phyloP scores from a whole-genome alignment of 2,113 vertebrate species.

The Coreoperca whiteheadi region DNA sequence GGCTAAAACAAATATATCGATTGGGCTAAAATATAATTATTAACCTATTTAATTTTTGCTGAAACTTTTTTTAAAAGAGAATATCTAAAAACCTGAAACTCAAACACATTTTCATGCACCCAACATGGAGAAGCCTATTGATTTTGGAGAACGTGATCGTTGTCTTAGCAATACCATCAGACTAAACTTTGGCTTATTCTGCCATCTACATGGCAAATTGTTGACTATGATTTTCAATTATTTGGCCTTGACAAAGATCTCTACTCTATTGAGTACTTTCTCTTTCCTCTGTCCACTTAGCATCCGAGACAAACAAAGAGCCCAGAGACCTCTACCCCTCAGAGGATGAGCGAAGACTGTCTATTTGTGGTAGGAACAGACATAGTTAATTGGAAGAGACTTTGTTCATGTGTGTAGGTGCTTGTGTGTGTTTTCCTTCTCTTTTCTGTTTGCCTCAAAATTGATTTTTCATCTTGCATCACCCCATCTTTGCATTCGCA shows the following conservation, averaged over 20 bases:
- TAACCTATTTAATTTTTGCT: not conserved
- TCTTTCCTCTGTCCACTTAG: constrained; percentile 26
- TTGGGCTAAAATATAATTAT: not conserved
- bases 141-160: not conserved
- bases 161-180: not conserved
- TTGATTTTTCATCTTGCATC: not conserved
- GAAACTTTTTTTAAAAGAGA: not conserved
- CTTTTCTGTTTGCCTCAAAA: not conserved
- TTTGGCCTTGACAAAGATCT: constrained; percentile 37
- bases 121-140: not conserved
- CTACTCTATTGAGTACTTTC: constrained; percentile 17
- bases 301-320: constrained; percentile 13
- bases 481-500: not conserved
- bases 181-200: not conserved
- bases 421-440: not conserved
- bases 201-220: not conserved
- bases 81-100: not conserved
- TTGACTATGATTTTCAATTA: constrained; percentile 2
- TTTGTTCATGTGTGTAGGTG: constrained; percentile 14
- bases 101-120: not conserved
- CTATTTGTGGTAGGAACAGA: constrained; percentile 13
- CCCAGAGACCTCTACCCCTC: not conserved
- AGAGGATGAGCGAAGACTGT: constrained; percentile 1
- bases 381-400: constrained; percentile 26
- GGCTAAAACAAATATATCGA: no score